Base-by-base conservation (phyloP, 2,888 invertebrate species). In the Molanna angustata region DNA sequence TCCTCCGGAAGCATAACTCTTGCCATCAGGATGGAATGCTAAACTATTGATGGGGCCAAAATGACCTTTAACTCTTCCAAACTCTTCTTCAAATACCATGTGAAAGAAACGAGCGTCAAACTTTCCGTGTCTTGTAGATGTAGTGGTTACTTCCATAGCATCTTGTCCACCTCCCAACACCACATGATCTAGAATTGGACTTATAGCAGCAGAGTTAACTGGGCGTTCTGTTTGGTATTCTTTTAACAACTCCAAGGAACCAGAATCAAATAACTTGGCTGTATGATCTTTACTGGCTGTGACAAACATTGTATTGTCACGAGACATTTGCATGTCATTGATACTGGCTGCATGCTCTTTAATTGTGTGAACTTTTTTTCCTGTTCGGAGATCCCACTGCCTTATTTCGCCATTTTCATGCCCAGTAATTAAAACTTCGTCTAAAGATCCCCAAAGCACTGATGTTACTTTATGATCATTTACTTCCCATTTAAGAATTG, bases 1-100 rank as follows among this genome's bases (percentile, higher is more conserved):
- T 67, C 97, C 98, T 18, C 99, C 99, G 46, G 95, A 94, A 52
- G 92, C 90, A 71, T 94, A 95, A 68, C 94, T 93, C 68, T 88
- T 91, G 45, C 99, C 99, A 76, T 95, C 94, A 1, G 99, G 99
- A 75, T 97, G 96, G 79, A 98, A 99, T 44, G 93, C 89, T 62
- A 98, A 84, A 73, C 94, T 94, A 82, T 99, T 99, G 66, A 99
- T 99, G 1, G 99, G 99, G 63, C 99, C 99, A 68, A 99, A 99
- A 76, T 99, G 99, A 52, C 98, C 98, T 70, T 98, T 99, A n/a
- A 99, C 87, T 56, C 95, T 80, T 0, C 90, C 96, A 72, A 97
- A 97, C 69, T 97, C 97, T 67, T 97, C 95, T 73, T 96, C 96
- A 71, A 94, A 97, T 18, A 97, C 87, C 64, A 95, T 76, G 71